phyloP scores from a whole-genome alignment of 2,888 invertebrate genomes.

The Lepeophtheirus nordmannii region DNA sequence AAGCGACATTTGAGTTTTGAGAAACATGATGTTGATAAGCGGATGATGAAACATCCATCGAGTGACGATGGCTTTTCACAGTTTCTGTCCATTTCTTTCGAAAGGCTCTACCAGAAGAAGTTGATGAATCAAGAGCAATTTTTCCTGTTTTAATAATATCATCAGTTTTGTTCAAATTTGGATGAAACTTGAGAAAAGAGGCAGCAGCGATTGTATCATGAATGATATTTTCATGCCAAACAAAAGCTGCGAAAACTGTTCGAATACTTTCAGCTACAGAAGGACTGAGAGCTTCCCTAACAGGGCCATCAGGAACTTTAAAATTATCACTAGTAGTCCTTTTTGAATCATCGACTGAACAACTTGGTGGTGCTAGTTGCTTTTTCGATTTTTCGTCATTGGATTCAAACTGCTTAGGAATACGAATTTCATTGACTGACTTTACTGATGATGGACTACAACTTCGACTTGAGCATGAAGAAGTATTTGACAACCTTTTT shows the following conservation, averaged over 20 bases:
- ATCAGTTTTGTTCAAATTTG: conserved; percentile 54
- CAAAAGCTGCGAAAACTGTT: conserved; percentile 85
- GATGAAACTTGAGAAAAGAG: conserved; percentile 85
- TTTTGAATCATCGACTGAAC: neutral
- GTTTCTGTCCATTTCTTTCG: conserved; percentile 28
- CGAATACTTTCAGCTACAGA: conserved; percentile 78
- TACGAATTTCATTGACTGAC: conserved; percentile 7
- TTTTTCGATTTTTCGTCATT: neutral
- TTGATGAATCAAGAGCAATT: conserved; percentile 38
- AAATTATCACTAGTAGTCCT: neutral
- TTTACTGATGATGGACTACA: conserved; percentile 13
- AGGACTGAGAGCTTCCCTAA: conserved; percentile 72
- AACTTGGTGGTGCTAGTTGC: neutral
- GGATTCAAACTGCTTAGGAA: neutral
- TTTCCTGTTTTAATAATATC: conserved; percentile 32
- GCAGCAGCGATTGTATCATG: conserved; percentile 97
- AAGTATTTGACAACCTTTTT: conserved; percentile 25
- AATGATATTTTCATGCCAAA: conserved; percentile 94
- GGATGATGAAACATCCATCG: conserved; percentile 55
- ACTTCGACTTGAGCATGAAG: conserved; percentile 25
- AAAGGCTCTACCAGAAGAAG: neutral
- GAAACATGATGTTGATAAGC: conserved; percentile 27
- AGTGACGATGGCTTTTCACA: conserved; percentile 56
- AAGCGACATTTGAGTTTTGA: conserved; percentile 50
- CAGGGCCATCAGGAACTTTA: conserved; percentile 34